Conservation (phyloP, 2,797 vertebrate genomes). For the Myotis vivesi region DNA sequence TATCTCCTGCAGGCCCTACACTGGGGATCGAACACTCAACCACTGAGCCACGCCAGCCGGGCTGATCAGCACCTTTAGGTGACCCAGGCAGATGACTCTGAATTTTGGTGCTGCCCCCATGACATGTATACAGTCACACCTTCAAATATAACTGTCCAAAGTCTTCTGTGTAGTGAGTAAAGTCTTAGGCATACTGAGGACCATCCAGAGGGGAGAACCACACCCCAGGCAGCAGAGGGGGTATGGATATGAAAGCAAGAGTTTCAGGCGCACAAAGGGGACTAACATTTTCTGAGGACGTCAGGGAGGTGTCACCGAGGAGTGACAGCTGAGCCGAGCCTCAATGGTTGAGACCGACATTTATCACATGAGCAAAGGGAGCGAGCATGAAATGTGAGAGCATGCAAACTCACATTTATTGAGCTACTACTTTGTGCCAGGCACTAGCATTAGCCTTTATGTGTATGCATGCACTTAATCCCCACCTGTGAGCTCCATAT, state of each 20-base stretch:
- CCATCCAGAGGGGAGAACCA: background rate
- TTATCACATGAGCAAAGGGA: background rate
- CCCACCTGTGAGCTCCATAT: background rate
- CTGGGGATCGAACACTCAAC: no score
- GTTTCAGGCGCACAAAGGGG: background rate
- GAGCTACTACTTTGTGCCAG: background rate
- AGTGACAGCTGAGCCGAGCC: background rate
- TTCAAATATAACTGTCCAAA: background rate
- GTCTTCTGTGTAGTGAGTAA: background rate
- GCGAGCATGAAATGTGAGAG: no score
- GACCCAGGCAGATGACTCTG: background rate
- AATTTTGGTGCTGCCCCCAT: background rate
- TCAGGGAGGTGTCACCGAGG: background rate
- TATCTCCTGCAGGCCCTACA: no score
- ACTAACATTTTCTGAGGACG: background rate
- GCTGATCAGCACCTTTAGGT: background rate
- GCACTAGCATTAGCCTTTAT: background rate
- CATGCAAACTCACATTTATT: accelerated
- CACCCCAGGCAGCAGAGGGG: background rate
- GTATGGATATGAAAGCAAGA: background rate
- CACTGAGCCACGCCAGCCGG: no score
- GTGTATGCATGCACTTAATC: background rate
- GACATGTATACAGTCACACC: background rate
- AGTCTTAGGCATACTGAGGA: background rate
- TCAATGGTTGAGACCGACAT: background rate